Evolutionary conservation across 2,113 vertebrate species (phyloP), one percentile per base, ranked within the genome.

Genomic region (Corapipo altera): DNA sequence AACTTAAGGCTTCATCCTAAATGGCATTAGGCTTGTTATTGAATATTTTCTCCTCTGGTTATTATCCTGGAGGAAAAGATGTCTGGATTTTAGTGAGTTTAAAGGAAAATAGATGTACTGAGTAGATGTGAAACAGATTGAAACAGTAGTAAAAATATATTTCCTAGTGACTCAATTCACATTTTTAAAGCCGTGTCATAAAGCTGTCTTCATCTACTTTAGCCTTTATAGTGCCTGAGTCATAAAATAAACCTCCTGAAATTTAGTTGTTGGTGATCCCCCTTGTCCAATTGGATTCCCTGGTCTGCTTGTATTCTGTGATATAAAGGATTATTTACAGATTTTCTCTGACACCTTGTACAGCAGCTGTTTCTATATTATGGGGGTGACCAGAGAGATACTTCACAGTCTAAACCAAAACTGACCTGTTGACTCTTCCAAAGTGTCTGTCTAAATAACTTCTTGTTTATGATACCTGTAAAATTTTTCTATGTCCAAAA

Each of bases 121-220:
- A 94, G 58, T 86, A 81, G 75, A 94, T 46, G 44, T 83, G 91
- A 95, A 93, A 82, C 74, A 85, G 59, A 95, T 91, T 88, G 95
- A 95, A 88, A 95, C 58, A 87, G 57, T 48, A 91, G 72, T 95
- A 96, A 95, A 96, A 96, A 79, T 79, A 33, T 76, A 95, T 95
- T 93, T 95, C 51, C 72, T 71, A 71, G 62, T 92, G 81, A 94
- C 62, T 89, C 73, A 69, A 54, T 89, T 94, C 85, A 32, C 39
- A 15, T 48, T 93, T 89, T 95, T 81, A 93, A 94, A 88, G 78
- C 69, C 6, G 0, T 54, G 32, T 81, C 44, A 80, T 97, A 94
- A 96, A 96, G 49, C 46, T 58, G 30, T 82, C 77, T 89, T 94
- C 65, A 86, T 96, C 67, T 89, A 86, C 91, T 91, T 95, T 71